These are phyloP conservation scores for Terrapene triunguis DNA, from an alignment of 2,113 vertebrate species.

Conservation along the genomic window DNA sequence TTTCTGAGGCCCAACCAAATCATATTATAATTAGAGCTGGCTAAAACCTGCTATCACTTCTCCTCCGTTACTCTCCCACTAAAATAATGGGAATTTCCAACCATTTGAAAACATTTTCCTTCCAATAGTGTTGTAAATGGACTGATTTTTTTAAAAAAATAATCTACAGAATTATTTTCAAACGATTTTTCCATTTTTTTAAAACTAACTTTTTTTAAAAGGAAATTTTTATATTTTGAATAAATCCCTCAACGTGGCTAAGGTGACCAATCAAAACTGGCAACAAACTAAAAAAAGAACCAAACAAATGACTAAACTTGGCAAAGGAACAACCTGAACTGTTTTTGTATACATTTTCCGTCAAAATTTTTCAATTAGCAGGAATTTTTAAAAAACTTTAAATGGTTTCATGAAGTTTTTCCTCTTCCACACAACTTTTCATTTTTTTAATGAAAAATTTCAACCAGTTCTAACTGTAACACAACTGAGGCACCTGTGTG, in stretches of 20 bases:
- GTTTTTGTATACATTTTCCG: not conserved
- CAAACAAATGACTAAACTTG: not conserved
- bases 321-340: not conserved
- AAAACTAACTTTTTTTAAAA: not conserved
- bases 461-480: not conserved
- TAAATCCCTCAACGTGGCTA: not conserved
- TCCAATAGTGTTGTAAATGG: not conserved
- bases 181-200: not conserved
- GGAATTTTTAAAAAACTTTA: no score
- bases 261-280: not conserved
- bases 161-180: not conserved
- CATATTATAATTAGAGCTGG: not conserved
- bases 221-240: not conserved
- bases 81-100: not conserved
- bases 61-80: not conserved
- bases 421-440: no score
- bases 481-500: rapidly evolving
- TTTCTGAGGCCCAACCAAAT: not conserved
- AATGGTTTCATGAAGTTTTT: no score
- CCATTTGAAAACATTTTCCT: not conserved
- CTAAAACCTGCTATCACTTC: not conserved
- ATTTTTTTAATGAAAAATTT: not conserved
- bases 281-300: not conserved
- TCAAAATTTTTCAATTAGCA: not conserved
- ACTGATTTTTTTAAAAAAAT: not conserved